Base-by-base conservation (phyloP, 2,888 invertebrate genomes). In the Rhimphoctona megacephalus region DNA sequence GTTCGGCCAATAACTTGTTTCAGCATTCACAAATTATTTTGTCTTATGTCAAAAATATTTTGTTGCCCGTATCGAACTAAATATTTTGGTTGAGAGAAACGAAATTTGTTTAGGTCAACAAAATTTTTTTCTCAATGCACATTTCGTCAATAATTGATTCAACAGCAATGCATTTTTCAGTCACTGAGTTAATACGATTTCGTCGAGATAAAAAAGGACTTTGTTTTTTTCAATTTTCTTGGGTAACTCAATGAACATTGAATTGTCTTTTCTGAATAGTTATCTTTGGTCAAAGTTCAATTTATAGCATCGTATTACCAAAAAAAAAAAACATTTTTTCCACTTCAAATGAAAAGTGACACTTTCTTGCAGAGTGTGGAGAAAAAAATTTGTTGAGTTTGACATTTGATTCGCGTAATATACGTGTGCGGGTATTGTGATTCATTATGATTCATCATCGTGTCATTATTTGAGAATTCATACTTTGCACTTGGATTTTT, bases 401-500 rank as follows among this genome's bases (percentile, higher is more conserved):
- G 30, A 6, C 6, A 25, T 61, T 61, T 30, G 25, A 17, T 30
- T 61, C 30, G 61, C 30, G 61, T 30, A 30, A 61, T 30, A 17
- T 25, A 14, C 25, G 30, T 64, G 9, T 36, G 22, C 46, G 46
- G 30, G 33, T 36, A 43, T 43, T 43, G 22, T 43, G 52, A 52
- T 52, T 66, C 66, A 25, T 52, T 22, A 14, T 22, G 64, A 49
- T 33, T 49, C 52, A 43, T 22, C 72, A 22, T 33, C 11, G 33
- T 22, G 61, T 25, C 77, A 33, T 49, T 36, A 54, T 39, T 46
- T 25, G n/a, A 66, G 64, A 81, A 49, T 22, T 81, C 73, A 33
- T 49, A 39, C 52, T 49, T 46, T n/a, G 22, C 73, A 70, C 49
- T 49, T 30, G 49, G 33, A 61, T 61, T 30, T 30, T 30, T 30